Evolutionary conservation across 2,888 invertebrate species (phyloP), one percentile per base, ranked within the genome.

Genomic region (Hypena proboscidalis): DNA sequence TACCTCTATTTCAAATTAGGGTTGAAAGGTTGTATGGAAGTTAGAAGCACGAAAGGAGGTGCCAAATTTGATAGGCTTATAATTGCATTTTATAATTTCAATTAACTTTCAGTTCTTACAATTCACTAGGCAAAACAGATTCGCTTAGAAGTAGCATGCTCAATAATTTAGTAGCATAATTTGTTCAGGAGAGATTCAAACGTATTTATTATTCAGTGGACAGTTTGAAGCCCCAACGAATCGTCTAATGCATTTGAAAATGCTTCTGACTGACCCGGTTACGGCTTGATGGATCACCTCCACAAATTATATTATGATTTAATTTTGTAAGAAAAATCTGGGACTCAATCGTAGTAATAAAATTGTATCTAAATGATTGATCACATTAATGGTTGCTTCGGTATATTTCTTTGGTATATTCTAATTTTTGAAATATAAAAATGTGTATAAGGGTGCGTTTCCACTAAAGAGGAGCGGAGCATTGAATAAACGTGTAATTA

Each of bases 161-260:
- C 78, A 83, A 87, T 87, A 86, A 87, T 86, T 85, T 84, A 86
- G 75, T 65, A 67, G 63, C 65, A 77, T 84, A 83, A 85, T 85
- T 85, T 82, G 80, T 80, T 60, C 65, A 64, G 67, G 70, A 67
- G 61, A 62, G 65, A 58, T 52, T 55, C 61, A 52, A 51, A 47
- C 37, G 52, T 60, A 85, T 88, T 65, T 80, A 85, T 87, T 85
- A 87, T 87, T 88, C 84, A 87, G 63, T 54, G 52, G 43, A 48
- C 57, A 70, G 70, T 70, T 73, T 70, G 72, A 78, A 76, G 71
- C 73, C 68, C 70, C 57, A 51, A 67, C 66, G 68, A 70, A 58
- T 61, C 58, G 62, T 51, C 70, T 79, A 75, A 79, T 77, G 74
- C 74, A 77, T 67, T 61, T 60, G 58, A 82, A 74, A 73, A 72